Conservation (phyloP, 2,888 invertebrate species). For the Papilio protenor region DNA sequence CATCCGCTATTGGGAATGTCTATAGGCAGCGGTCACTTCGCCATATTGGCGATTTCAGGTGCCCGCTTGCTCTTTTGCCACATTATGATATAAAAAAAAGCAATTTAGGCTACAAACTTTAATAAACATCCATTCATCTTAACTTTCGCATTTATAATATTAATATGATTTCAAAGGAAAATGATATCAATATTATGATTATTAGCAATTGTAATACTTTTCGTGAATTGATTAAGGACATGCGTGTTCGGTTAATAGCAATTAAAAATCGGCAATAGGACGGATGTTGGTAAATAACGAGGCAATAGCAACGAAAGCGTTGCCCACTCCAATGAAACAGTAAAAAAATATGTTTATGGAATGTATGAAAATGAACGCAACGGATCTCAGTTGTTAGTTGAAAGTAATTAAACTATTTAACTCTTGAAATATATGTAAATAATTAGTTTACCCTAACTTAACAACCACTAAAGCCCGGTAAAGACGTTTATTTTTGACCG, state of each 20-base stretch:
- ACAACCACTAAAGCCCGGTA: no score
- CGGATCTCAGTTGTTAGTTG: background rate
- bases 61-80: no score
- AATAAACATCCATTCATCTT: no score
- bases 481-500: no score
- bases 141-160: no score
- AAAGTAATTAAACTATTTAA: background rate
- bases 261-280: slow-evolving; percentile 20
- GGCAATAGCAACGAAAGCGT: slow-evolving; percentile 19
- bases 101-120: no score
- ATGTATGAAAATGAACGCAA: background rate
- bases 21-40: no score
- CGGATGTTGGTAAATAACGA: slow-evolving; percentile 20
- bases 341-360: background rate
- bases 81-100: no score
- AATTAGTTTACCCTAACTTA: background rate
- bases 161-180: background rate
- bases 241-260: slow-evolving; percentile 20
- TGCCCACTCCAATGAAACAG: background rate
- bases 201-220: background rate
- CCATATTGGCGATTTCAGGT: no score
- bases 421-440: background rate
- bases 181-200: background rate
- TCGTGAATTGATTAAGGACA: background rate
- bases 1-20: no score